These are phyloP conservation scores for Dipus sagitta DNA, from an alignment of 2,797 vertebrate species.

Conservation along the genomic window DNA sequence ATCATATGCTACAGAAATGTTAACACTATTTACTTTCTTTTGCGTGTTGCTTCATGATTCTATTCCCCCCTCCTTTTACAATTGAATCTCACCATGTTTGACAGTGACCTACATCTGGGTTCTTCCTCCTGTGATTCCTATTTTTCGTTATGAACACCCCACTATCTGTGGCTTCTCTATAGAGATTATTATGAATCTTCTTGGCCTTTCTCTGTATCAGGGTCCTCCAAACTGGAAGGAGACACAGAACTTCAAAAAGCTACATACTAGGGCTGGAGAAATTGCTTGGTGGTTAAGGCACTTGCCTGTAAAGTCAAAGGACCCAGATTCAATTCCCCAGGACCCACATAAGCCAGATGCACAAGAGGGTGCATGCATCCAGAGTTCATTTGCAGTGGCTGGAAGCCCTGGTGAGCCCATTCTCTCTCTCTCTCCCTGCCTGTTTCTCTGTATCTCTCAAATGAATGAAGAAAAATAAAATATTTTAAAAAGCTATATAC, in stretches of 20 bases:
- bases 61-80: neutral
- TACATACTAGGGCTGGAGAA: neutral
- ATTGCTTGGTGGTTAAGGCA: too few relatives aligned
- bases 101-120: neutral
- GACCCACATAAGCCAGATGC: too few relatives aligned
- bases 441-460: too few relatives aligned
- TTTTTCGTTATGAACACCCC: neutral
- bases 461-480: too few relatives aligned
- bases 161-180: neutral
- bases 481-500: neutral
- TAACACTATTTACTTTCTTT: neutral
- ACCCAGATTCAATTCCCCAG: too few relatives aligned
- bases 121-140: neutral
- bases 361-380: too few relatives aligned
- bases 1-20: neutral
- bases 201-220: neutral
- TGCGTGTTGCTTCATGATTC: neutral
- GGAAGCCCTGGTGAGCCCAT: too few relatives aligned
- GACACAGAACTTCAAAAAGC: neutral
- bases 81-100: neutral
- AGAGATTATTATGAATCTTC: neutral
- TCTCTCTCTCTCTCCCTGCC: too few relatives aligned
- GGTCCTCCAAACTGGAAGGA: neutral
- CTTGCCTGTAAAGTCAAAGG: too few relatives aligned
- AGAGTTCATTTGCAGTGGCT: too few relatives aligned